phyloP scores from a whole-genome alignment of 2,797 vertebrate species.

The Myotis planiceps region DNA sequence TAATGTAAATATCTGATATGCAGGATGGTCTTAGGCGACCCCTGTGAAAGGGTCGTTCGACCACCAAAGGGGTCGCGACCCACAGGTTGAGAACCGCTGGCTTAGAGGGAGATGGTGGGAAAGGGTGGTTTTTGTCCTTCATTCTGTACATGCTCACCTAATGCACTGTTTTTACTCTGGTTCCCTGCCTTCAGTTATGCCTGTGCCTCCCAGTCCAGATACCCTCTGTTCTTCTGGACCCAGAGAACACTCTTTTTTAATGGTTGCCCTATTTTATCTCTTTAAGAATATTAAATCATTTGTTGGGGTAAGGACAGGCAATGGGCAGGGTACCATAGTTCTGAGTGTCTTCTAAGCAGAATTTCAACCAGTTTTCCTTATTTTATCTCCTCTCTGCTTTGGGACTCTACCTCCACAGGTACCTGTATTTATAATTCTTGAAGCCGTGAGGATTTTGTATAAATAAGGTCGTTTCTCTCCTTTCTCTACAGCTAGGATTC shows the following conservation, averaged over 20 bases:
- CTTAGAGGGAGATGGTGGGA: neutral
- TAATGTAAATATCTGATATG: too few species aligned
- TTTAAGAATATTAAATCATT: neutral
- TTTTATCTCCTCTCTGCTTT: neutral
- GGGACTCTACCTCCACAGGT: neutral
- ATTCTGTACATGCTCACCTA: neutral
- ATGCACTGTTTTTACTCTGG: neutral
- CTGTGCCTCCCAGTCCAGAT: neutral
- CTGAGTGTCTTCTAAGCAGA: constrained; percentile 4
- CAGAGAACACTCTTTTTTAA: neutral
- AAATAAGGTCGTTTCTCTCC: neutral
- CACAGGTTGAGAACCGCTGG: too few species aligned
- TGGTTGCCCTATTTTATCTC: neutral
- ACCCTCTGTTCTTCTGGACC: neutral
- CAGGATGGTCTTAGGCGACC: too few species aligned
- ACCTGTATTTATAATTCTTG: neutral
- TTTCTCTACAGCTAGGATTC: neutral
- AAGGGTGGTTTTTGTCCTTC: neutral
- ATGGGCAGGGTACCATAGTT: neutral
- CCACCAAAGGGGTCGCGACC: too few species aligned
- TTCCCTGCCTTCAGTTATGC: neutral
- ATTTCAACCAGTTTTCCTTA: neutral
- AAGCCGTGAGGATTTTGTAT: neutral
- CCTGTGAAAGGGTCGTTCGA: too few species aligned
- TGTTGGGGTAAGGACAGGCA: neutral